Evolutionary conservation across 2,797 vertebrate genomes (phyloP).

Genomic region (Lepidocolaptes lacrymiger): DNA sequence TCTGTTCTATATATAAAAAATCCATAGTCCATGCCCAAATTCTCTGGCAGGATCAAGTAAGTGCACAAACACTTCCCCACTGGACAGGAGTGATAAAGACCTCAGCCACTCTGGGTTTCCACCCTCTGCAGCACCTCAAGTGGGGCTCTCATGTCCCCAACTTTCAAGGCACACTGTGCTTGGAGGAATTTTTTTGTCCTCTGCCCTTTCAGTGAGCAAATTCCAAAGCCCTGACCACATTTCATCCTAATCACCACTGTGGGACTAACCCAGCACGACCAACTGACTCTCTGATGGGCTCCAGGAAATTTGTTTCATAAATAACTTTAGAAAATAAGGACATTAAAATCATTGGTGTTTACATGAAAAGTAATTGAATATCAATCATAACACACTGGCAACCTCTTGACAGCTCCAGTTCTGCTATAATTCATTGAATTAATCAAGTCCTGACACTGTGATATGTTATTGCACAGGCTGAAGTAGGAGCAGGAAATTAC

Average conservation of each 20-base stretch:
- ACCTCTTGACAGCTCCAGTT: background rate
- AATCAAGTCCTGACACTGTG: slow-evolving; percentile 44
- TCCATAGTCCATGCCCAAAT: background rate
- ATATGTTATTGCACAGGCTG: slow-evolving; percentile 41
- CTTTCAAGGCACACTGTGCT: background rate
- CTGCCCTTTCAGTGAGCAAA: background rate
- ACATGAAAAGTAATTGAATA: slow-evolving; percentile 72
- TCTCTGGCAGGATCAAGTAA: background rate
- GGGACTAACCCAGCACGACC: background rate
- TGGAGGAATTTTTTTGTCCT: background rate
- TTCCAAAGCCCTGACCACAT: background rate
- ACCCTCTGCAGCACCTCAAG: background rate
- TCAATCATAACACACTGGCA: slow-evolving; percentile 44
- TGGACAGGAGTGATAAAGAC: accelerated
- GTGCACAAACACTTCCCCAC: accelerated
- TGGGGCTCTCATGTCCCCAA: background rate
- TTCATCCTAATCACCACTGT: background rate
- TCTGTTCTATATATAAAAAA: background rate
- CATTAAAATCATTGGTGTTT: slow-evolving; percentile 67
- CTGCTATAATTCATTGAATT: slow-evolving; percentile 54
- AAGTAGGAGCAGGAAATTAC: slow-evolving; percentile 47
- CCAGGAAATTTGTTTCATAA: slow-evolving; percentile 56
- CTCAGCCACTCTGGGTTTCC: background rate
- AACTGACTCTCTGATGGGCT: background rate
- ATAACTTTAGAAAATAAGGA: slow-evolving; percentile 46